Conservation (phyloP, 2,113 vertebrate genomes). For the Tachysurus vachellii region DNA sequence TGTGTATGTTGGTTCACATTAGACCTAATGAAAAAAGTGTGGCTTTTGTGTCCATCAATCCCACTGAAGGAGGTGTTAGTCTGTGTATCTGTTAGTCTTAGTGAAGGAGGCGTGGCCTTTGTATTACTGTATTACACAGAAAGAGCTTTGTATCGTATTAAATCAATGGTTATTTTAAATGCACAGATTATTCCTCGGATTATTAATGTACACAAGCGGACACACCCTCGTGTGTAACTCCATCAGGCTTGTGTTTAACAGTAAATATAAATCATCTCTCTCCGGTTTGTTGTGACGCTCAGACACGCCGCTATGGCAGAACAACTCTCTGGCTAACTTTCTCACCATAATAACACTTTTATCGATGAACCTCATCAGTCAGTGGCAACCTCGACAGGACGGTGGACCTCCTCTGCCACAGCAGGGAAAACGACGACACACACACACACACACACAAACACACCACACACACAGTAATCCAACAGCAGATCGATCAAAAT, state of each 20-base stretch:
- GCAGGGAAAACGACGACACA: constrained; percentile 32
- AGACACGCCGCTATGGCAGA: neutral
- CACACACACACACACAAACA: neutral
- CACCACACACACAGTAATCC: constrained; percentile 13
- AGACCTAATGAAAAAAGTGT: neutral
- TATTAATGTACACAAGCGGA: neutral
- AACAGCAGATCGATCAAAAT: constrained; percentile 36
- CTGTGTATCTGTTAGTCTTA: neutral
- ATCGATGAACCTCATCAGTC: constrained; percentile 21
- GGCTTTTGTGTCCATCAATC: neutral
- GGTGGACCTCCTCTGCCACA: constrained; percentile 20
- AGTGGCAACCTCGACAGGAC: constrained; percentile 7
- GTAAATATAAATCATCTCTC: neutral
- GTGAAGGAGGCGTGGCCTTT: neutral
- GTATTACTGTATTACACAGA: neutral
- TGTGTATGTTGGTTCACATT: neutral
- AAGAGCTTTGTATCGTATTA: neutral
- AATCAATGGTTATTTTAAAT: neutral
- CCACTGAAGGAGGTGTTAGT: neutral
- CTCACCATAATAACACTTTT: constrained; percentile 13
- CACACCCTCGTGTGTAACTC: neutral
- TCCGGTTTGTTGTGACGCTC: neutral
- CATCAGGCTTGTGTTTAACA: neutral
- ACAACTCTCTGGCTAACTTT: neutral
- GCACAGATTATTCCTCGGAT: neutral